Percentiles rank a stretch among this genome's conserved stretches.
These are phyloP conservation scores for Euphydryas editha DNA, from an alignment of 2,888 invertebrate genomes.

Conservation along the genomic window DNA sequence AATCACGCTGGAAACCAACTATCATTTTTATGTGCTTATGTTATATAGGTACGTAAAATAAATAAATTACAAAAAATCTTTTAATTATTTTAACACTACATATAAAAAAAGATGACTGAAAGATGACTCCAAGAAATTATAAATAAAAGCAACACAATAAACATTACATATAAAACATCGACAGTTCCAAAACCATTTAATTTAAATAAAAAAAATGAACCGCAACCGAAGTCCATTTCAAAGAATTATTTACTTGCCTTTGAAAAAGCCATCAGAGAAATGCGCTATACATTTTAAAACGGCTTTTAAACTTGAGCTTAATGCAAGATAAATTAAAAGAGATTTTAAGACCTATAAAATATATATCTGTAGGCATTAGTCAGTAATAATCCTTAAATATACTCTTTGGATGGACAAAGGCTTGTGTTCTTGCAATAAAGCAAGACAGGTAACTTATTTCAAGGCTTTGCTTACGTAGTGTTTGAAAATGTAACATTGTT, in stretches of 20 bases:
- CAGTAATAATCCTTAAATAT: background rate
- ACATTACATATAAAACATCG: slow-evolving; percentile 11
- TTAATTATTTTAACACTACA: too few species aligned
- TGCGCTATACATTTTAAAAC: slow-evolving; percentile 36
- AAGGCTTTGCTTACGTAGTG: too few species aligned
- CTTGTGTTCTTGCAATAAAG: too few species aligned
- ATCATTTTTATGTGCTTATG: too few species aligned
- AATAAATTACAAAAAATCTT: too few species aligned
- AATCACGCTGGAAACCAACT: too few species aligned
- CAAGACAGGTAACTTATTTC: too few species aligned
- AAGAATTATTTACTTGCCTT: slow-evolving; percentile 33
- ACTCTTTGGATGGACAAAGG: background rate
- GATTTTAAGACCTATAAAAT: slow-evolving; percentile 11
- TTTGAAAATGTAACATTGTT: too few species aligned
- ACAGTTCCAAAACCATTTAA: slow-evolving; percentile 17
- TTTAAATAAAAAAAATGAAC: slow-evolving; percentile 17
- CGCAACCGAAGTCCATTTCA: slow-evolving; percentile 17
- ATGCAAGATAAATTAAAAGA: slow-evolving; percentile 35
- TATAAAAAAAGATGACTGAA: too few species aligned
- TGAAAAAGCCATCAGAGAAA: slow-evolving; percentile 34
- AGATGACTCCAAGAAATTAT: background rate
- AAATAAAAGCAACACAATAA: background rate
- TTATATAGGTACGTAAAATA: too few species aligned
- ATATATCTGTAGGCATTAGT: background rate
- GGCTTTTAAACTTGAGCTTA: slow-evolving; percentile 37